Evolutionary conservation across 1,140 invertebrate genomes (phyloP).

Genomic region (Cydia fagiglandana): DNA sequence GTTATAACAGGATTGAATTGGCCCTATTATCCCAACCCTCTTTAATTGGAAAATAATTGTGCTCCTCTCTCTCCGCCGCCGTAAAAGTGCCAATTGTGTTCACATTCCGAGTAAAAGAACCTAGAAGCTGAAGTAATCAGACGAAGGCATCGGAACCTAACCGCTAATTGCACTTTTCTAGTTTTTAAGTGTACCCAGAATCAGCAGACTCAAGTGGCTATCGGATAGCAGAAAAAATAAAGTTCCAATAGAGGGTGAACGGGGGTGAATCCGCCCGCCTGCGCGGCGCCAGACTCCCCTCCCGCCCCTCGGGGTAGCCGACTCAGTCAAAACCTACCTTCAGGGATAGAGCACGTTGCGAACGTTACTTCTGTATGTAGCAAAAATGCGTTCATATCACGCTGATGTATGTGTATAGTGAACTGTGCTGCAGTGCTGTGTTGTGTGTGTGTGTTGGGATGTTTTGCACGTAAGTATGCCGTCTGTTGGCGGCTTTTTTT

Average conservation of each 20-base stretch:
- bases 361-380: slow-evolving; percentile 3
- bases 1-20: slow-evolving; percentile 7
- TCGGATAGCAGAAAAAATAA: slow-evolving; percentile 25
- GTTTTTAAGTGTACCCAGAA: slow-evolving; percentile 26
- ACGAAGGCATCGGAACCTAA: slow-evolving; percentile 20
- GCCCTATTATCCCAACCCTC: background rate
- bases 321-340: slow-evolving; percentile 23
- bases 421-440: slow-evolving; percentile 30
- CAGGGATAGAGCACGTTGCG: background rate
- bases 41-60: slow-evolving; percentile 16
- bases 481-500: slow-evolving; percentile 9
- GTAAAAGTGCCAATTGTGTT: slow-evolving; percentile 4
- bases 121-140: slow-evolving; percentile 3
- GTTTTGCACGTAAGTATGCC: slow-evolving; percentile 19
- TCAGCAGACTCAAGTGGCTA: slow-evolving; percentile 29
- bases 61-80: background rate
- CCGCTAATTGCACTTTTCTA: slow-evolving; percentile 29
- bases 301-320: background rate
- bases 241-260: slow-evolving; percentile 29
- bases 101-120: background rate
- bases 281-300: slow-evolving; percentile 23
- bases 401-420: slow-evolving; percentile 20
- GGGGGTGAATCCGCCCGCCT: slow-evolving; percentile 10
- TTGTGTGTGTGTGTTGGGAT: slow-evolving; percentile 26
- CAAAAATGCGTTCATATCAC: slow-evolving; percentile 24